Percentiles rank a stretch among this genome's conserved stretches.
Evolutionary conservation across 1,140 invertebrate species (phyloP).

Genomic region (Drosophila sproati): DNA sequence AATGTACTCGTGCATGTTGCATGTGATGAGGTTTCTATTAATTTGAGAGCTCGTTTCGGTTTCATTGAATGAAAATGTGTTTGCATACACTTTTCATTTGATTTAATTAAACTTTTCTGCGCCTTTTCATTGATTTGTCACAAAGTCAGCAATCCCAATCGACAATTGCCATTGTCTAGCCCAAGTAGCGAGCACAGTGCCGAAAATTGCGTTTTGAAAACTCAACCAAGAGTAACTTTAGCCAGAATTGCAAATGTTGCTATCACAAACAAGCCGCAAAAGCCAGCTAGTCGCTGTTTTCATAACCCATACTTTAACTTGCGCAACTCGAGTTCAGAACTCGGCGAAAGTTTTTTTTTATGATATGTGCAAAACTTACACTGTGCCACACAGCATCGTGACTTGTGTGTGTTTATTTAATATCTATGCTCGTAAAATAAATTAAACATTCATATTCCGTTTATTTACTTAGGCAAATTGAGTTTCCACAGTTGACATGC

Average conservation of each 20-base stretch:
- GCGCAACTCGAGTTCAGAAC: slow-evolving; percentile 3
- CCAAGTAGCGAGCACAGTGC: not conserved
- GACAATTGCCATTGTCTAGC: slow-evolving; percentile 8
- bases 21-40: slow-evolving; percentile 42
- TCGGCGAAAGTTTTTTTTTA: slow-evolving; percentile 42
- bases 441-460: slow-evolving; percentile 82
- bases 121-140: slow-evolving; percentile 21
- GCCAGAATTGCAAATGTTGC: slow-evolving; percentile 61
- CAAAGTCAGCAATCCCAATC: not conserved
- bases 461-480: slow-evolving; percentile 83
- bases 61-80: slow-evolving; percentile 21
- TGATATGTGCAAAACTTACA: slow-evolving; percentile 31
- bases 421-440: slow-evolving; percentile 77
- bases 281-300: slow-evolving; percentile 32
- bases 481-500: slow-evolving; percentile 79
- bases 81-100: slow-evolving; percentile 4
- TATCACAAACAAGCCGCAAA: slow-evolving; percentile 54
- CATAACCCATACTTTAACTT: slow-evolving; percentile 14
- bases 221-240: slow-evolving; percentile 26
- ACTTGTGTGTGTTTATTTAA: slow-evolving; percentile 75
- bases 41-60: slow-evolving; percentile 14
- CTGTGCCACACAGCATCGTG: slow-evolving; percentile 30
- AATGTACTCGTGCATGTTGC: slow-evolving; percentile 30
- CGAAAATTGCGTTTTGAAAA: slow-evolving; percentile 9
- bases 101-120: slow-evolving; percentile 47